Evolutionary conservation across 1,140 invertebrate genomes (phyloP), one percentile per base, ranked within the genome.

Genomic region (Ylistrum balloti): DNA sequence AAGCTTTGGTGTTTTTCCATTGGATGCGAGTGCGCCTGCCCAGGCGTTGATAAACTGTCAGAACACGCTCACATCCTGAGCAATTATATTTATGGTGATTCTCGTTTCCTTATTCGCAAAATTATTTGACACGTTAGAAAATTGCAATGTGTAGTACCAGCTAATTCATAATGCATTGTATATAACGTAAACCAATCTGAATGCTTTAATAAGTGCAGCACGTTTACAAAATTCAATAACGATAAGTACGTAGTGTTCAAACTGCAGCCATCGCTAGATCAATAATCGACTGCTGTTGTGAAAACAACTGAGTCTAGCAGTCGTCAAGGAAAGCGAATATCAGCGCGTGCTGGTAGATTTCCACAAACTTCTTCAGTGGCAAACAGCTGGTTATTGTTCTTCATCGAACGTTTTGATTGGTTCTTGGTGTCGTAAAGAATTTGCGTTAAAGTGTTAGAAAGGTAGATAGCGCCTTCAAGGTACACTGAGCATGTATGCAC

Each of bases 381-480:
- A 5, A n/a, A 28, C 56, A 74, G 56, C 56, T 74, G 56, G 56
- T 74, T 74, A 2, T 74, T 74, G 5, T 28, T 74, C 0, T 17
- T 28, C n/a, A 74, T 74, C 17, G n/a, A 74, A n/a, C 17, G 56
- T 74, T 74, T n/a, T 74, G 56, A 74, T 74, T 74, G 56, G 56
- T 28, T 74, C 56, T 74, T 74, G 45, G 13, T 17, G 45, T 56
- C 20, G 56, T 17, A 74, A 17, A 28, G 22, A 74, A 2, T 28
- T 74, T 74, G 56, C 22, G n/a, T 74, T 74, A 74, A 28, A n/a
- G n/a, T 74, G 56, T 74, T 74, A 74, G 56, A 74, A 74, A 74
- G 56, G 56, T 74, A 74, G 56, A 74, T 17, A 74, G 56, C 56
- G 0, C 56, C 56, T 74, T 74, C 56, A 74, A n/a, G 56, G 56